Evolutionary conservation across 1,140 invertebrate genomes (phyloP).

Genomic region (Tetramorium simillimum): DNA sequence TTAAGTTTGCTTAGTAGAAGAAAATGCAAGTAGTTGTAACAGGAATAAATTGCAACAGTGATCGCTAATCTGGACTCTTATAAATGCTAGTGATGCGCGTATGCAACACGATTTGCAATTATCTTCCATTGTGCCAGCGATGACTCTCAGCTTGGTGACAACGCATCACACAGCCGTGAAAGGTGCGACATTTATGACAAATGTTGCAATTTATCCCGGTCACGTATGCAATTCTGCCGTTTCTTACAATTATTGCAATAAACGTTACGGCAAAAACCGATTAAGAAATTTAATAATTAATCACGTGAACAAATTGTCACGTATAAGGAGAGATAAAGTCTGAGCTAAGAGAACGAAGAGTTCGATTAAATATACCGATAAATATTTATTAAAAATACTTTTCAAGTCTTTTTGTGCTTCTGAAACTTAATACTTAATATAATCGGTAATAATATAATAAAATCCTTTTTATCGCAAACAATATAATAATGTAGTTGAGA

Average conservation of each 20-base stretch:
- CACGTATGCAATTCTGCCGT: not conserved
- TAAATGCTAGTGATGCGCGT: not conserved
- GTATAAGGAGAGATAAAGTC: not conserved
- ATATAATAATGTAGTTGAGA: slow-evolving; percentile 24
- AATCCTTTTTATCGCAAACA: not conserved
- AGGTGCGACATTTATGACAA: slow-evolving; percentile 40
- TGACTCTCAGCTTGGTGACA: slow-evolving; percentile 33
- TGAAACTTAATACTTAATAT: not conserved
- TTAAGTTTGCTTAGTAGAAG: slow-evolving; percentile 1
- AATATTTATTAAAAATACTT: not conserved
- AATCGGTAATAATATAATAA: slow-evolving; percentile 20
- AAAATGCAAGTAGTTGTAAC: slow-evolving; percentile 23
- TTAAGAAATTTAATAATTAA: slow-evolving; percentile 29
- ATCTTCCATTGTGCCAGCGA: slow-evolving; percentile 33
- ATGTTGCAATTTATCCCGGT: slow-evolving; percentile 43
- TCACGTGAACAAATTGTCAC: not conserved
- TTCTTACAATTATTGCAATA: not conserved
- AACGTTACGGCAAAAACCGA: not conserved
- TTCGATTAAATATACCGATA: too few relatives aligned
- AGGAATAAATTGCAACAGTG: slow-evolving; percentile 31
- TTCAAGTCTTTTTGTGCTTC: not conserved
- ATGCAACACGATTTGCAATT: slow-evolving; percentile 36
- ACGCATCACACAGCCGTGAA: slow-evolving; percentile 25
- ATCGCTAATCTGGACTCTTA: slow-evolving; percentile 25
- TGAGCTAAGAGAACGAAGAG: too few relatives aligned